Percentiles rank a stretch among this genome's conserved stretches.
Conservation (phyloP, 2,113 vertebrate species). For the Scytalopus superciliaris region DNA sequence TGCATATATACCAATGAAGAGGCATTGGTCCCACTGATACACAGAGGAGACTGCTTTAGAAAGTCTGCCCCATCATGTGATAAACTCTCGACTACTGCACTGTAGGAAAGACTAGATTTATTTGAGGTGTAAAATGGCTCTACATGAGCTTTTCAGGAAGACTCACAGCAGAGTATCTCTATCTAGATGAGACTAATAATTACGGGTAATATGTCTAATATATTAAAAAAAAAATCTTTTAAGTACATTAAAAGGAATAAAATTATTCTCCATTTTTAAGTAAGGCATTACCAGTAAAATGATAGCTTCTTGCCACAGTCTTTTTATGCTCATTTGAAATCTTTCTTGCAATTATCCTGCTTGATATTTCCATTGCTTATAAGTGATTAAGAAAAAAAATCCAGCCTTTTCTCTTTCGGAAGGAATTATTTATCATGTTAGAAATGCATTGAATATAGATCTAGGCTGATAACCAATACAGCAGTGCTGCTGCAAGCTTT, state of each 20-base stretch:
- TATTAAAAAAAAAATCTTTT: background rate
- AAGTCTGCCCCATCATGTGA: background rate
- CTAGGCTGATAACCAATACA: background rate
- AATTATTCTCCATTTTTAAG: background rate
- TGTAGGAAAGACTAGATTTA: background rate
- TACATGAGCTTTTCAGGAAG: background rate
- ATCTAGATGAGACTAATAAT: slow-evolving; percentile 4
- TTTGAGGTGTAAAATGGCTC: background rate
- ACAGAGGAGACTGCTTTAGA: background rate
- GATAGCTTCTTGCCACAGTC: background rate
- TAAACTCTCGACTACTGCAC: background rate
- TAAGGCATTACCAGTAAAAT: slow-evolving; percentile 12
- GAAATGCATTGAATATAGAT: background rate
- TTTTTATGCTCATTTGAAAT: slow-evolving; percentile 13
- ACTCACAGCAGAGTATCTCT: background rate
- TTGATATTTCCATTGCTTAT: background rate
- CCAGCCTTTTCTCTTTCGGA: background rate
- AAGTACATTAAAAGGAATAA: background rate
- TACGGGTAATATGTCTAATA: background rate
- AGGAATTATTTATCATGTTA: slow-evolving; percentile 22
- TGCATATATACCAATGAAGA: background rate
- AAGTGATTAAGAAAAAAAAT: background rate
- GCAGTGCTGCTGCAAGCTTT: background rate
- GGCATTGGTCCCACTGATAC: background rate
- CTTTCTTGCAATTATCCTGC: slow-evolving; percentile 10